These are phyloP conservation scores for Hypothenemus hampei DNA, from an alignment of 1,140 invertebrate species.

Conservation along the genomic window DNA sequence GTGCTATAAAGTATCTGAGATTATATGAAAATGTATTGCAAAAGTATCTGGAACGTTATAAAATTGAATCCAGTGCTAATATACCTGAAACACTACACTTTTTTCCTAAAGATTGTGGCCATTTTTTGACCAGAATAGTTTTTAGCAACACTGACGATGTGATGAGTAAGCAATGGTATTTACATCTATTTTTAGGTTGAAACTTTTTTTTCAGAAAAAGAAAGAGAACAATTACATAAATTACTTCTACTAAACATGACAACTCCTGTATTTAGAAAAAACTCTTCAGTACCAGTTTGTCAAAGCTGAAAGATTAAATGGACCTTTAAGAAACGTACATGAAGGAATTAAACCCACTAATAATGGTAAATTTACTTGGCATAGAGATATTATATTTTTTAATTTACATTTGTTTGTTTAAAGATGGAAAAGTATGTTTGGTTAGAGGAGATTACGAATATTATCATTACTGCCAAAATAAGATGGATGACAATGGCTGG, in stretches of 20 bases:
- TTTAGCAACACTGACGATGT: constrained; percentile 57
- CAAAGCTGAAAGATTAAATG: constrained; percentile 46
- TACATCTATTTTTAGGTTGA: not conserved
- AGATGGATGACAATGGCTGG: constrained; percentile 95
- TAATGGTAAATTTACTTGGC: constrained; percentile 32
- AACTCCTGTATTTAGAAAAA: constrained; percentile 65
- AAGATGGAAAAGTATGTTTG: constrained; percentile 53
- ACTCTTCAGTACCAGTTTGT: constrained; percentile 61
- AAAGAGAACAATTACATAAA: constrained; percentile 61
- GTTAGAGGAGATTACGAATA: constrained; percentile 89
- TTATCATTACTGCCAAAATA: constrained; percentile 96
- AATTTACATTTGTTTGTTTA: constrained; percentile 12
- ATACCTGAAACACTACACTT: constrained; percentile 61
- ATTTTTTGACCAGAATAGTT: constrained; percentile 71
- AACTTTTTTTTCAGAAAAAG: constrained; percentile 51
- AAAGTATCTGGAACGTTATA: constrained; percentile 25
- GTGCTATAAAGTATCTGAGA: constrained; percentile 62
- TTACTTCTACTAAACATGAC: constrained; percentile 62
- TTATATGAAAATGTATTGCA: constrained; percentile 52
- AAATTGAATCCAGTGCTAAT: constrained; percentile 12
- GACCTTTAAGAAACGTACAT: constrained; percentile 71
- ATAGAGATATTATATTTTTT: not conserved
- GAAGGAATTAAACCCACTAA: constrained; percentile 33
- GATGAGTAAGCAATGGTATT: constrained; percentile 31
- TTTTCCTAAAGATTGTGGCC: constrained; percentile 58